Base-by-base conservation (phyloP, 2,797 vertebrate genomes). In the Phoxinus dragarum region DNA sequence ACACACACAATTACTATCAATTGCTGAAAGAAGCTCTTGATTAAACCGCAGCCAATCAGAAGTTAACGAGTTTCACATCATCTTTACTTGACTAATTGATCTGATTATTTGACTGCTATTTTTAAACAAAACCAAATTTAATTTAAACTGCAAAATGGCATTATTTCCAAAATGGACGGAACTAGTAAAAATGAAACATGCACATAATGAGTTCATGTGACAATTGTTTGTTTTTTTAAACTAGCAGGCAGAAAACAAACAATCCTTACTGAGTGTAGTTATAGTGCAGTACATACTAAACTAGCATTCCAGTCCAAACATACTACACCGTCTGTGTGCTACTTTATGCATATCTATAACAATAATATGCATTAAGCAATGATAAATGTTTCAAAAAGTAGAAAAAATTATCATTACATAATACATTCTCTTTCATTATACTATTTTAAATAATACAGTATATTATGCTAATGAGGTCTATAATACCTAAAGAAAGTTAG, bases 1-100 rank as follows among this genome's bases (percentile, higher is more conserved):
- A 86, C 17, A 81, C 12, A 78, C 54, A 73, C 56, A 83, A 78
- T 73, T 42, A 82, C 56, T 59, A 31, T 42, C 27, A 85, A 74
- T 54, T 42, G 84, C 79, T 75, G n/a, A 56, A 59, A 81, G 59
- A 86, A 27, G 56, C 42, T 64, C 68, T 81, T 54, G 44, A 80
- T 86, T 74, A 38, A 52, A 68, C 71, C 27, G 40, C 73, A 75
- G 80, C 79, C 85, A 86, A 86, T 86, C 85, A 86, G 71, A 76
- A 19, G 44, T 81, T 80, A 80, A 67, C 38, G n/a, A 59, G 49
- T 44, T 67, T 36, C 49, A 67, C 64, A 17, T 34, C 2, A 66
- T 66, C 31, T 34, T 66, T 31, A 17, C 14, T 4, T 66, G 14
- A 34, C 6, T 31, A 64, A 12, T 64, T 14, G 12, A 31, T 14